phyloP scores from a whole-genome alignment of 2,888 invertebrate genomes.

The Aquatica leii region DNA sequence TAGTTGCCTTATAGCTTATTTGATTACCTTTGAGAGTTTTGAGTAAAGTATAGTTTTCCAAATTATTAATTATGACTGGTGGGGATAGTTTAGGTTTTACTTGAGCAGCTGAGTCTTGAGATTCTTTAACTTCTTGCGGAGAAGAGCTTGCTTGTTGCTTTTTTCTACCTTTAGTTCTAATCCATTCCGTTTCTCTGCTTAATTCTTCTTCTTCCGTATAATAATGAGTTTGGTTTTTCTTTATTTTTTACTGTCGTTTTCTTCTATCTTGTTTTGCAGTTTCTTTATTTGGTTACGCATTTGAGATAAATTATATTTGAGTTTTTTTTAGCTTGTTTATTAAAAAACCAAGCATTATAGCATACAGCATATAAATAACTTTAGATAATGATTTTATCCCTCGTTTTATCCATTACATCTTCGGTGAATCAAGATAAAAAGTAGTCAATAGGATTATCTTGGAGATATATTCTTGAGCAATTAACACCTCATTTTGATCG shows the following conservation, averaged over 20 bases:
- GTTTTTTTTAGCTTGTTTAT: constrained; percentile 17
- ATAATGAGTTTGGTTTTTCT: constrained; percentile 16
- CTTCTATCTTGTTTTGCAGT: constrained; percentile 16
- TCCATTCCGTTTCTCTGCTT: constrained; percentile 20
- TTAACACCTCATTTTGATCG: no score
- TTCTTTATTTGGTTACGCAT: constrained; percentile 17
- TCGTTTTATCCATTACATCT: no score
- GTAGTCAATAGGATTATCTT: no score
- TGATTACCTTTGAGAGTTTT: constrained; percentile 6
- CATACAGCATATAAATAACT: no score
- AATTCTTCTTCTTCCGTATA: constrained; percentile 23
- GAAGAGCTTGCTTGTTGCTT: constrained; percentile 18
- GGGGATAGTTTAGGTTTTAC: constrained; percentile 5
- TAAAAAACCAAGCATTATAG: constrained; percentile 17
- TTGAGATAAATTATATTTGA: constrained; percentile 9
- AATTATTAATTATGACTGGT: constrained; percentile 11
- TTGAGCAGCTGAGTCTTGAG: constrained; percentile 7
- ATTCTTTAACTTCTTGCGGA: constrained; percentile 5
- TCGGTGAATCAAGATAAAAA: no score
- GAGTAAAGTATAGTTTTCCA: neutral
- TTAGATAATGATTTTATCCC: no score
- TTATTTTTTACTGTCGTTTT: constrained; percentile 13
- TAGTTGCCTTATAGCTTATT: constrained; percentile 5
- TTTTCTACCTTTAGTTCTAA: no score
- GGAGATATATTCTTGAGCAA: no score